Percentiles rank a stretch among this genome's conserved stretches.
phyloP scores from a whole-genome alignment of 2,888 invertebrate species.

The Leptopilina drosophilae region DNA sequence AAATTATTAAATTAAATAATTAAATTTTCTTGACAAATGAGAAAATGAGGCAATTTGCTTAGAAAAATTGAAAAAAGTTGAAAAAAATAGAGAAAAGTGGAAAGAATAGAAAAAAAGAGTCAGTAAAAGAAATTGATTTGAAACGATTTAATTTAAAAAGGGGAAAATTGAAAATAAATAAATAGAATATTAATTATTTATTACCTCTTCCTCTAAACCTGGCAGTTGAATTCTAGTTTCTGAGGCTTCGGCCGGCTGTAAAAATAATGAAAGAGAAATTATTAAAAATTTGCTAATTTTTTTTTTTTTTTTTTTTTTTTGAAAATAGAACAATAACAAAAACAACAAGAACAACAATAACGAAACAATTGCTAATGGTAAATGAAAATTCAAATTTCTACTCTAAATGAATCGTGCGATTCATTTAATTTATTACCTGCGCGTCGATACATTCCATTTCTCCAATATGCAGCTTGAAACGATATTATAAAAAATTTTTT shows the following conservation, averaged over 20 bases:
- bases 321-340: too few relatives aligned
- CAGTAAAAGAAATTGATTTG: too few relatives aligned
- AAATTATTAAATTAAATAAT: too few relatives aligned
- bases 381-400: too few relatives aligned
- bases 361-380: too few relatives aligned
- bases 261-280: constrained; percentile 48
- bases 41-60: too few relatives aligned
- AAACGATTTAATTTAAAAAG: not conserved
- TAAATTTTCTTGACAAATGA: too few relatives aligned
- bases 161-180: not conserved
- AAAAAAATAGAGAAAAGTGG: too few relatives aligned
- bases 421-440: constrained; percentile 79
- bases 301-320: too few relatives aligned
- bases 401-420: not conserved
- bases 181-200: constrained; percentile 42
- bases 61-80: too few relatives aligned
- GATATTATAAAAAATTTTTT: constrained; percentile 62
- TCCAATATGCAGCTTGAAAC: constrained; percentile 80
- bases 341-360: too few relatives aligned
- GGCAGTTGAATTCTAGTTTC: constrained; percentile 88
- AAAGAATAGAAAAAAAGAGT: too few relatives aligned
- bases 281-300: not conserved
- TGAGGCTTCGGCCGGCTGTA: constrained; percentile 87
- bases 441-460: constrained; percentile 83
- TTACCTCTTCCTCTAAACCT: constrained; percentile 81